These are phyloP conservation scores for Takifugu bimaculatus DNA, from an alignment of 2,113 vertebrate species.

Conservation along the genomic window DNA sequence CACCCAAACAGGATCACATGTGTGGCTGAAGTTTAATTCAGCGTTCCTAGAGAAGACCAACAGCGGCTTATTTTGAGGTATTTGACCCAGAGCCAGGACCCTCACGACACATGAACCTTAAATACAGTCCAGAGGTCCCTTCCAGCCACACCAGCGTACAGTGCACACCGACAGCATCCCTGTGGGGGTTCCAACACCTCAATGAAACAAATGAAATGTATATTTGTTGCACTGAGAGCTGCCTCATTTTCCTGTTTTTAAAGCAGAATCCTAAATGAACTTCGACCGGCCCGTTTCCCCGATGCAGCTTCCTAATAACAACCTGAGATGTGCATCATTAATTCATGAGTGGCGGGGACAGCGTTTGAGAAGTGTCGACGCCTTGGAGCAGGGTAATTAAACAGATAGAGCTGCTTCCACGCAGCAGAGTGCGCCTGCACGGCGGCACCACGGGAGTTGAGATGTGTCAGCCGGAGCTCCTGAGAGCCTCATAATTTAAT, in stretches of 20 bases:
- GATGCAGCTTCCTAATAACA: slow-evolving; percentile 61
- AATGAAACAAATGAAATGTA: no score
- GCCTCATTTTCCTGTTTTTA: slow-evolving; percentile 11
- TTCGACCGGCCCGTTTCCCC: slow-evolving; percentile 53
- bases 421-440: slow-evolving; percentile 38
- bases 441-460: slow-evolving; percentile 26
- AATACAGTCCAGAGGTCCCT: no score
- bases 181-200: no score
- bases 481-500: slow-evolving; percentile 31
- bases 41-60: not conserved
- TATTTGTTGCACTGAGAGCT: slow-evolving; percentile 17
- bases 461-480: slow-evolving; percentile 37
- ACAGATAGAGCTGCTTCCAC: slow-evolving; percentile 64
- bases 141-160: no score
- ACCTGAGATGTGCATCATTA: slow-evolving; percentile 65
- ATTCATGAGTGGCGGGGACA: slow-evolving; percentile 66
- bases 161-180: no score
- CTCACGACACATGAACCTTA: not conserved
- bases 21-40: no score
- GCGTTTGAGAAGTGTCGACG: slow-evolving; percentile 58
- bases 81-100: not conserved
- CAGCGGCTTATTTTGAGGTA: not conserved
- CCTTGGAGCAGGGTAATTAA: slow-evolving; percentile 72
- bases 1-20: no score
- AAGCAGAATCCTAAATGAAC: slow-evolving; percentile 53